phyloP scores from a whole-genome alignment of 2,888 invertebrate genomes.

The Spodoptera littoralis region DNA sequence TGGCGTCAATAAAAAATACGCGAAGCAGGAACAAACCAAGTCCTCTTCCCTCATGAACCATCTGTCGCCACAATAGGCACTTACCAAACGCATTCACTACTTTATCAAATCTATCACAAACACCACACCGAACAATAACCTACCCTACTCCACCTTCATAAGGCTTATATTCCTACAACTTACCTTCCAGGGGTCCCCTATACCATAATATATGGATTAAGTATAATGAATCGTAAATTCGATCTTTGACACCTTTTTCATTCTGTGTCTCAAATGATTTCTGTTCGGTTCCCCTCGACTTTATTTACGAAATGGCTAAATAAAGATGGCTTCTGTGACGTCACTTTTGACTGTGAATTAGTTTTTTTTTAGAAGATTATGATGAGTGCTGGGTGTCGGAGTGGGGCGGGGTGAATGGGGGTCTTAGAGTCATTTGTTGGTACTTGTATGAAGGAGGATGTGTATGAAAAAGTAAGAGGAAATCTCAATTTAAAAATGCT shows the following conservation, averaged over 20 bases:
- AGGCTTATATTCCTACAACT: slow-evolving; percentile 45
- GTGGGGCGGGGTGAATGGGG: too few relatives aligned
- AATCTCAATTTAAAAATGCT: too few relatives aligned
- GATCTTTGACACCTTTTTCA: slow-evolving; percentile 89
- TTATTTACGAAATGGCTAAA: slow-evolving; percentile 69
- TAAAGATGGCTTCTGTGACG: slow-evolving; percentile 79
- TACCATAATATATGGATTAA: slow-evolving; percentile 81
- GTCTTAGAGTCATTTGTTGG: too few relatives aligned
- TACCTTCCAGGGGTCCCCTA: slow-evolving; percentile 66
- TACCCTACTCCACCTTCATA: slow-evolving; percentile 31
- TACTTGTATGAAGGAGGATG: too few relatives aligned
- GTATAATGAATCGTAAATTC: slow-evolving; percentile 89
- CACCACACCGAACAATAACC: slow-evolving; percentile 11
- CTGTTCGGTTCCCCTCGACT: slow-evolving; percentile 62
- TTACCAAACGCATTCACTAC: slow-evolving; percentile 83
- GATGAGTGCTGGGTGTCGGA: too few relatives aligned
- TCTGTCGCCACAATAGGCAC: slow-evolving; percentile 87
- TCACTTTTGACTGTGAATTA: slow-evolving; percentile 71
- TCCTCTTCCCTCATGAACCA: slow-evolving; percentile 70
- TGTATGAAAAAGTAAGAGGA: too few relatives aligned
- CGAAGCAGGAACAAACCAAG: slow-evolving; percentile 11
- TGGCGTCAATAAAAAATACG: slow-evolving; percentile 21
- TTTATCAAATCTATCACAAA: slow-evolving; percentile 78
- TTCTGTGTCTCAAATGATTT: slow-evolving; percentile 83
- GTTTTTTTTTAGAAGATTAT: slow-evolving; percentile 28